Percentiles rank a stretch among this genome's conserved stretches.
phyloP scores from a whole-genome alignment of 2,888 invertebrate genomes.

The Quadroppia sp. region DNA sequence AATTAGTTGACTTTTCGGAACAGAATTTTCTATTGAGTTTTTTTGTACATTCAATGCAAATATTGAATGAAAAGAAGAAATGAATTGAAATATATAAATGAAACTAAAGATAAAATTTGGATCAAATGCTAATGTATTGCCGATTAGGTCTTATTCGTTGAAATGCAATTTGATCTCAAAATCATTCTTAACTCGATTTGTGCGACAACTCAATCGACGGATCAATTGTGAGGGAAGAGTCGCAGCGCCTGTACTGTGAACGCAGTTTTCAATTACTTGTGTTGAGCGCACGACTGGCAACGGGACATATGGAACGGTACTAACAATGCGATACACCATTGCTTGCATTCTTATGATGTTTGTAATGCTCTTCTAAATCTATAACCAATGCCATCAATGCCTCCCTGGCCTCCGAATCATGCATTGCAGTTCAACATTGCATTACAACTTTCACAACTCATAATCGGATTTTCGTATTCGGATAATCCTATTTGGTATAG shows the following conservation, averaged over 20 bases:
- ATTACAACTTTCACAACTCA: slow-evolving; percentile 19
- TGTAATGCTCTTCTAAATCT: not conserved
- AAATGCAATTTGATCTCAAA: slow-evolving; percentile 28
- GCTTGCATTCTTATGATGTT: not conserved
- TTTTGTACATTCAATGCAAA: not conserved
- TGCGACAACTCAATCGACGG: slow-evolving; percentile 4
- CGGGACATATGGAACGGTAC: slow-evolving; percentile 2
- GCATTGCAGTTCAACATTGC: not conserved
- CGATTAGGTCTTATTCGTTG: not conserved
- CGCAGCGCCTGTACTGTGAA: not conserved
- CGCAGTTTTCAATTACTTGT: slow-evolving; percentile 20
- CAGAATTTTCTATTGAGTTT: not conserved
- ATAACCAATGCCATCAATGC: not conserved
- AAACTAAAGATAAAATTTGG: slow-evolving; percentile 4
- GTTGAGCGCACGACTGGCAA: slow-evolving; percentile 13
- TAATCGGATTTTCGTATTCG: slow-evolving; percentile 23
- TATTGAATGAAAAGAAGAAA: not conserved
- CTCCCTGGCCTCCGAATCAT: not conserved
- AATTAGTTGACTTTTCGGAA: not conserved
- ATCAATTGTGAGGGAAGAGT: not conserved
- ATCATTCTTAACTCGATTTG: slow-evolving; percentile 30
- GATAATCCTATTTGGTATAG: slow-evolving; percentile 27
- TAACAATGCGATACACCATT: slow-evolving; percentile 15
- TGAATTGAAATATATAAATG: not conserved
- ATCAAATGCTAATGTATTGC: slow-evolving; percentile 28